Conservation (phyloP, 2,888 invertebrate species). For the Harpagoxenus sublaevis region DNA sequence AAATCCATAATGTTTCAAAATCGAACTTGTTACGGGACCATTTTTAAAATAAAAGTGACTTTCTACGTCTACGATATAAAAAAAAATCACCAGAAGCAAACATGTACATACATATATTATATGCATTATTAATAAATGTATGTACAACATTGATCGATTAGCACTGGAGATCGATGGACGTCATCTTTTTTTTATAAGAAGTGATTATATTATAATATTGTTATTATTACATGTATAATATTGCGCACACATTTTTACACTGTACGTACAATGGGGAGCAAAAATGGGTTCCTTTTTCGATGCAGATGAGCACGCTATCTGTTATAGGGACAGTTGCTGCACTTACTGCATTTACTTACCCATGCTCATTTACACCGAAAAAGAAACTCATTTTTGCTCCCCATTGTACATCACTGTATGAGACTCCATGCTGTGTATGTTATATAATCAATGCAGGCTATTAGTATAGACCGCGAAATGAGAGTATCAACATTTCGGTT, state of each 20-base stretch:
- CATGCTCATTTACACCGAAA: too few relatives aligned
- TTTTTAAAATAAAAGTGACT: background rate
- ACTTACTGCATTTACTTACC: too few relatives aligned
- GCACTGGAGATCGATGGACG: background rate
- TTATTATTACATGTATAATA: background rate
- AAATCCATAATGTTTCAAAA: background rate
- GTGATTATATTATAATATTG: background rate
- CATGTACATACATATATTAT: background rate
- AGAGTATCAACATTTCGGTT: background rate
- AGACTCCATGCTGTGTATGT: background rate
- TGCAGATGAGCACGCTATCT: too few relatives aligned
- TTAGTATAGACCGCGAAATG: background rate
- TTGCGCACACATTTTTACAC: background rate
- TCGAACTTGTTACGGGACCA: background rate
- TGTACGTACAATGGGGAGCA: background rate
- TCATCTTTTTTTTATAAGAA: background rate
- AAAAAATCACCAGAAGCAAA: background rate
- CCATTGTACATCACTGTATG: background rate
- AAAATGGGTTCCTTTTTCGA: too few relatives aligned
- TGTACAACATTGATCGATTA: background rate
- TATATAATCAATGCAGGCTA: slow-evolving; percentile 56
- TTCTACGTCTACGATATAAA: background rate
- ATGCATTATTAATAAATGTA: background rate
- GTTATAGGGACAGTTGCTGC: too few relatives aligned
- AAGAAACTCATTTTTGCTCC: too few relatives aligned